These are phyloP conservation scores for Streptopelia turtur DNA, from an alignment of 2,797 vertebrate genomes.

Conservation along the genomic window DNA sequence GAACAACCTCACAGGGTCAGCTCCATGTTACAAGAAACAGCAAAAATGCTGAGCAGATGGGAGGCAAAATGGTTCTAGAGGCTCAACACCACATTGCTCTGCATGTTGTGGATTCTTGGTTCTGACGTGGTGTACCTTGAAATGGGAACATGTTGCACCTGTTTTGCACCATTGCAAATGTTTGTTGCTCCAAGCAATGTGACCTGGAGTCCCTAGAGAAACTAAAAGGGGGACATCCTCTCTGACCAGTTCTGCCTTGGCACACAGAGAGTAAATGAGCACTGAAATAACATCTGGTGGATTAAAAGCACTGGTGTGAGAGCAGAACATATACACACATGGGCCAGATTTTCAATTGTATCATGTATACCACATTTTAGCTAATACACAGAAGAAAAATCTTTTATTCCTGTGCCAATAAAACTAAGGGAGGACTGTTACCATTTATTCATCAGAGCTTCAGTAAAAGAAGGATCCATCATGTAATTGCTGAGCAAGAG, in stretches of 20 bases:
- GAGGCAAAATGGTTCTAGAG: neutral
- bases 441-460: neutral
- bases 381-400: neutral
- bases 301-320: neutral
- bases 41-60: neutral
- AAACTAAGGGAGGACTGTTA: neutral
- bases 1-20: neutral
- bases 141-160: neutral
- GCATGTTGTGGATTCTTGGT: neutral
- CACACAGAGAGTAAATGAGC: neutral
- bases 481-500: neutral
- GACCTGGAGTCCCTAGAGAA: neutral
- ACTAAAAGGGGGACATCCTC: neutral
- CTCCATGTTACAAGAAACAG: neutral
- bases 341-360: neutral
- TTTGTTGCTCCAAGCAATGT: neutral
- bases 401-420: neutral
- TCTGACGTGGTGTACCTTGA: neutral
- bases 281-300: neutral
- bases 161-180: neutral
- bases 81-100: neutral
- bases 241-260: neutral
- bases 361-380: neutral
- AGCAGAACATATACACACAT: neutral
- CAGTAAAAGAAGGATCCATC: neutral